These are phyloP conservation scores for Bujurquina vittata DNA, from an alignment of 2,113 vertebrate species.

Conservation along the genomic window DNA sequence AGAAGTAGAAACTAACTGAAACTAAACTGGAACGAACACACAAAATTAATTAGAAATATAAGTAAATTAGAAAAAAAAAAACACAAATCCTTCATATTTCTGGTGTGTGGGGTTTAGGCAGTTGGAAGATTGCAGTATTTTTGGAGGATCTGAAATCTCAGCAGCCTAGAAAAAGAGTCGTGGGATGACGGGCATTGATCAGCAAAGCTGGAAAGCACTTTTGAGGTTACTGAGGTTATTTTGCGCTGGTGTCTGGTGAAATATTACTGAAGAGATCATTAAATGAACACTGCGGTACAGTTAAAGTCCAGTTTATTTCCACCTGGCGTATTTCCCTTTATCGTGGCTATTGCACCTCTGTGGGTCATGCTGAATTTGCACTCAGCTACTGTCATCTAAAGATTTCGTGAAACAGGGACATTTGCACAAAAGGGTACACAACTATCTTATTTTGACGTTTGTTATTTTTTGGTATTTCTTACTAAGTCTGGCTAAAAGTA, in stretches of 20 bases:
- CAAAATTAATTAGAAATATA: not conserved
- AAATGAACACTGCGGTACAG: not conserved
- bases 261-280: constrained; percentile 6
- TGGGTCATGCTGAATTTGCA: not conserved
- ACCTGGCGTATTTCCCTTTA: constrained; percentile 2
- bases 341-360: not conserved
- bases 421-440: not conserved
- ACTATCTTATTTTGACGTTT: not conserved
- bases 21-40: not conserved
- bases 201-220: constrained; percentile 9
- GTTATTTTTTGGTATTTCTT: not conserved
- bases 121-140: not conserved
- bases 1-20: not conserved
- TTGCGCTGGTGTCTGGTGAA: not conserved
- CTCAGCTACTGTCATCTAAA: not conserved
- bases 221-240: not conserved
- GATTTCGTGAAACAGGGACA: not conserved
- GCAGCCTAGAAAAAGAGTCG: not conserved
- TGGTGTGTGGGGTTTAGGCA: not conserved
- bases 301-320: constrained; percentile 2
- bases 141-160: not conserved
- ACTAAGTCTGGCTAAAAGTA: not conserved
- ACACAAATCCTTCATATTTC: rapidly evolving
- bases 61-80: not conserved
- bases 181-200: not conserved